A percentile compares a stretch with the other conserved stretches of the same genome.
These are phyloP conservation scores for Dicyrtoma fusca DNA, from an alignment of 2,888 invertebrate genomes.

Conservation along the genomic window DNA sequence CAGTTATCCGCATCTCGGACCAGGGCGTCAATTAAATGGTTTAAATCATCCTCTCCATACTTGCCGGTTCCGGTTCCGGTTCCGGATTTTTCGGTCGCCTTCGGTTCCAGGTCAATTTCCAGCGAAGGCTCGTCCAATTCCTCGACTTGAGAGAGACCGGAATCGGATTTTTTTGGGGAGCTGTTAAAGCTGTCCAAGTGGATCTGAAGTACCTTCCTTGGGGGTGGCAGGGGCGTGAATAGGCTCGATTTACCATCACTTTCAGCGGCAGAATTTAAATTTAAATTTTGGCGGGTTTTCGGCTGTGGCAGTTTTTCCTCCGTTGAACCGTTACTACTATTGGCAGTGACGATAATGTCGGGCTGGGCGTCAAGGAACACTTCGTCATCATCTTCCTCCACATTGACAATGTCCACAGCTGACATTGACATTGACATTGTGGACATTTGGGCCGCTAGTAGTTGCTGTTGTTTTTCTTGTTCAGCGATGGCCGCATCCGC, in stretches of 20 bases:
- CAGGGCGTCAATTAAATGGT: constrained; percentile 73
- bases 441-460: not conserved
- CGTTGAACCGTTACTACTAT: not conserved
- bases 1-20: constrained; percentile 69
- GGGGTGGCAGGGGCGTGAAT: constrained; percentile 55
- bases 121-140: not conserved
- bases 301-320: too few relatives aligned
- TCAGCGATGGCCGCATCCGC: not conserved
- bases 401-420: constrained; percentile 21
- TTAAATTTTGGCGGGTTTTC: not conserved
- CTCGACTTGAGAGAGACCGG: not conserved
- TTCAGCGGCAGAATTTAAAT: not conserved
- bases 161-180: not conserved
- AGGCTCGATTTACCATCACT: not conserved
- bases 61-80: not conserved
- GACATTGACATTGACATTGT: not conserved
- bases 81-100: not conserved
- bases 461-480: constrained; percentile 19
- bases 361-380: constrained; percentile 50
- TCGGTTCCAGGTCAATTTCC: not conserved
- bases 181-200: constrained; percentile 50
- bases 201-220: constrained; percentile 54
- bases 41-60: constrained; percentile 64
- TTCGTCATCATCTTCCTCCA: constrained; percentile 50
- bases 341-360: not conserved